These are phyloP conservation scores for Neoitamus cyanurus DNA, from an alignment of 2,888 invertebrate species.

Conservation along the genomic window DNA sequence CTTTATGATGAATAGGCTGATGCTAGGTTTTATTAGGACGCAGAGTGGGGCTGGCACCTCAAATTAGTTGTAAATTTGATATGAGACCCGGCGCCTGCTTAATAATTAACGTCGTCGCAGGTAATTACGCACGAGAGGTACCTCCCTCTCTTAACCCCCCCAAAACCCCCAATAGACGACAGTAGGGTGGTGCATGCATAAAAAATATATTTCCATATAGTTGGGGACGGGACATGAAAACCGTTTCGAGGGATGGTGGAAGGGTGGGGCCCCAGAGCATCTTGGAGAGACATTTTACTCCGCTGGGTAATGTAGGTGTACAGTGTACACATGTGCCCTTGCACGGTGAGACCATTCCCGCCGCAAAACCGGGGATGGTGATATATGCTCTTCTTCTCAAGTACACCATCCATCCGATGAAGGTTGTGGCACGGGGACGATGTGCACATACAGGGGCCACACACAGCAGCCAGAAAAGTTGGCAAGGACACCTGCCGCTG, in stretches of 20 bases:
- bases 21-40: not conserved
- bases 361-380: not conserved
- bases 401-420: conserved; percentile 27
- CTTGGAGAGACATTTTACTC: not conserved
- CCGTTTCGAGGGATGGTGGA: not conserved
- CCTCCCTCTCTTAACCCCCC: not conserved
- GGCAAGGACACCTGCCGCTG: not conserved
- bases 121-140: conserved; percentile 2
- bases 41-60: not conserved
- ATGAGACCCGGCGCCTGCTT: not conserved
- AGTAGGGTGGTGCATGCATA: not conserved
- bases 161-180: not conserved
- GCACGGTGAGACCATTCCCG: not conserved
- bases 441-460: not conserved
- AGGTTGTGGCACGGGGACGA: not conserved
- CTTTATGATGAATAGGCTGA: conserved; percentile 3
- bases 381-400: not conserved
- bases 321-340: not conserved
- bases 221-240: not conserved
- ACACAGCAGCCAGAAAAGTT: not conserved
- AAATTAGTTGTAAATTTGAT: conserved; percentile 34
- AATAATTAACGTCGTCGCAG: conserved; percentile 16
- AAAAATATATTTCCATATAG: not conserved
- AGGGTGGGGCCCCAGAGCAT: not conserved
- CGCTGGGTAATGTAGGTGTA: not conserved